Conservation (phyloP, 2,113 vertebrate species). For the Calonectris borealis region DNA sequence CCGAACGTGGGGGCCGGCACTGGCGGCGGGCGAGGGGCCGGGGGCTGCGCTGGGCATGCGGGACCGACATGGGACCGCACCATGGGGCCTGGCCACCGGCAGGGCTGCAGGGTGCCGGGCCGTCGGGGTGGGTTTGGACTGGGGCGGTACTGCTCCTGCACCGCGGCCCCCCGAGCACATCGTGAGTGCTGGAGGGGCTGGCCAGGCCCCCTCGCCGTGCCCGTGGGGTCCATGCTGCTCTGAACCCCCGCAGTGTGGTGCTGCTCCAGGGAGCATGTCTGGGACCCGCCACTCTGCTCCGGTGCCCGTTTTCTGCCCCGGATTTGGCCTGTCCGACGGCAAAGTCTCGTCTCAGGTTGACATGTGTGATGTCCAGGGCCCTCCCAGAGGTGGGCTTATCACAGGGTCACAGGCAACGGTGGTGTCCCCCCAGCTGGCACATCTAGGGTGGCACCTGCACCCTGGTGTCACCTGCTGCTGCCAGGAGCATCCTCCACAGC, state of each 20-base stretch:
- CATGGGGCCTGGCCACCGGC: neutral
- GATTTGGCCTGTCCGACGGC: neutral
- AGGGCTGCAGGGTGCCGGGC: neutral
- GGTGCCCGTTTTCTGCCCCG: too few species aligned
- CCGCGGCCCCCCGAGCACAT: neutral
- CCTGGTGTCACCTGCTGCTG: neutral
- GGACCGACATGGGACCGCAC: neutral
- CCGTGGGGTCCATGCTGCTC: neutral
- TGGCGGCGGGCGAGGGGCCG: too few species aligned
- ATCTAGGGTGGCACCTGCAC: neutral
- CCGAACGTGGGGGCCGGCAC: neutral
- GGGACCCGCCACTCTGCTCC: neutral
- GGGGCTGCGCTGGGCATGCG: neutral
- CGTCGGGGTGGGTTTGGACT: neutral
- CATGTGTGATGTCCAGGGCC: fast-evolving
- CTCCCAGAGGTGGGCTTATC: neutral
- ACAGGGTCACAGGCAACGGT: neutral
- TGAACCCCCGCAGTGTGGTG: fast-evolving
- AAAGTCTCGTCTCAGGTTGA: neutral
- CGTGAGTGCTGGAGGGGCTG: neutral
- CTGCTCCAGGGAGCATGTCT: neutral
- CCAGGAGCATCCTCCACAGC: neutral
- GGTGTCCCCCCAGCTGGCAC: neutral
- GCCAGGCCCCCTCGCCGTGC: neutral
- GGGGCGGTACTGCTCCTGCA: neutral